phyloP scores from a whole-genome alignment of 2,797 vertebrate genomes.

The Champsocephalus gunnari region DNA sequence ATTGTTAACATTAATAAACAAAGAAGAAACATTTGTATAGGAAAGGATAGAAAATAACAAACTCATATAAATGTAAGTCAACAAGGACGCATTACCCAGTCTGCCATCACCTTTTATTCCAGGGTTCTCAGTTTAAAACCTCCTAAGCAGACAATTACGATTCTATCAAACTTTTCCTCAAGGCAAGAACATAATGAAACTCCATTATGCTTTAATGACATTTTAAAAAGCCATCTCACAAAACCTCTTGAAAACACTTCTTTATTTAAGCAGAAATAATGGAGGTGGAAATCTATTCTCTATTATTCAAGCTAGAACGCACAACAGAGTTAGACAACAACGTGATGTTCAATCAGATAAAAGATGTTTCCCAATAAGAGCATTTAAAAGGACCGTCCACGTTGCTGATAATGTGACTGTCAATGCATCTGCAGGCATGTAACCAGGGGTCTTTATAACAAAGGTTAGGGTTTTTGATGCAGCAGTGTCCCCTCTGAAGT shows the following conservation, averaged over 20 bases:
- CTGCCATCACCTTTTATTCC: constrained; percentile 18
- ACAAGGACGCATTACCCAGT: not conserved
- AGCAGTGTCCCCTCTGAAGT: not conserved
- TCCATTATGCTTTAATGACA: constrained; percentile 48
- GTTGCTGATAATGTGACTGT: constrained; percentile 26
- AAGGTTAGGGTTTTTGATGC: constrained; percentile 2
- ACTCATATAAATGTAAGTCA: not conserved
- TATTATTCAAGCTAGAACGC: constrained; percentile 21
- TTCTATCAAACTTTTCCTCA: constrained; percentile 39
- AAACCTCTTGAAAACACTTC: constrained; percentile 3
- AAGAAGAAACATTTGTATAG: not conserved
- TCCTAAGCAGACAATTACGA: constrained; percentile 18
- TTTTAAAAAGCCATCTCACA: constrained; percentile 45
- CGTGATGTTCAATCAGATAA: constrained; percentile 17
- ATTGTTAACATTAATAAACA: not conserved
- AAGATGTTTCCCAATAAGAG: constrained; percentile 20
- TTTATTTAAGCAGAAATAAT: constrained; percentile 51
- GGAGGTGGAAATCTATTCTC: constrained; percentile 17
- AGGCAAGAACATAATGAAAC: constrained; percentile 27
- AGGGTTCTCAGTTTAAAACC: constrained; percentile 23
- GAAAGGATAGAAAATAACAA: constrained; percentile 10
- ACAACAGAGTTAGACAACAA: constrained; percentile 29
- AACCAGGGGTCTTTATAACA: constrained; percentile 2
- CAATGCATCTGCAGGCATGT: not conserved
- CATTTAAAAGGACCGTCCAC: constrained; percentile 31